Evolutionary conservation across 2,888 invertebrate genomes (phyloP).

Genomic region (Polylopha cassiicola): DNA sequence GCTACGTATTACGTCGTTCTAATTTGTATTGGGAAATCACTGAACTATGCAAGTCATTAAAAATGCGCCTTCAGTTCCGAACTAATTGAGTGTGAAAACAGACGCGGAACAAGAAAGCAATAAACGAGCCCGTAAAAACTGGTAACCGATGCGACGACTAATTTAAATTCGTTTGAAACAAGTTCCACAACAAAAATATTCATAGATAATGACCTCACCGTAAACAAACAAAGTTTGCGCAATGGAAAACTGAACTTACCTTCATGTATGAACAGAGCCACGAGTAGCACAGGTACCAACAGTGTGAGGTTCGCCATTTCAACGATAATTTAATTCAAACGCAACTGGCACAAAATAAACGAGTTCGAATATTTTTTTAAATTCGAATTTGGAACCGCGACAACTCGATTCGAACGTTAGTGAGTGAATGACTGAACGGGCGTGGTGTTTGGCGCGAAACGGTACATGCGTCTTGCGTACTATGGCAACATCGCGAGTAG

Average conservation of each 20-base stretch:
- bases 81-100: too few species aligned
- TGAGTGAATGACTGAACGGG: slow-evolving; percentile 51
- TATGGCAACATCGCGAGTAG: slow-evolving; percentile 21
- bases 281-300: slow-evolving; percentile 58
- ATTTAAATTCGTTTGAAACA: too few species aligned
- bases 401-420: slow-evolving; percentile 36
- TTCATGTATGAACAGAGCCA: slow-evolving; percentile 56
- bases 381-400: slow-evolving; percentile 30
- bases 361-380: too few species aligned
- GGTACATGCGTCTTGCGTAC: slow-evolving; percentile 31
- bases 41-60: too few species aligned
- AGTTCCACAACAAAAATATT: slow-evolving; percentile 5
- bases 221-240: slow-evolving; percentile 22
- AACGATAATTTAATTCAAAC: slow-evolving; percentile 29
- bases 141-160: too few species aligned
- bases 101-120: too few species aligned
- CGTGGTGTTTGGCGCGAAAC: slow-evolving; percentile 37
- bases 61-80: too few species aligned
- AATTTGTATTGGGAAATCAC: too few species aligned
- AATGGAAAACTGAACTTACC: slow-evolving; percentile 44
- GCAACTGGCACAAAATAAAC: slow-evolving; percentile 33
- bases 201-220: slow-evolving; percentile 19
- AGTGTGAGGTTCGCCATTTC: slow-evolving; percentile 57
- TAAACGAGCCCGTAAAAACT: slow-evolving; percentile 4
- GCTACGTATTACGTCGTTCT: too few species aligned